phyloP scores from a whole-genome alignment of 1,140 invertebrate species.

The Bombyx mandarina region DNA sequence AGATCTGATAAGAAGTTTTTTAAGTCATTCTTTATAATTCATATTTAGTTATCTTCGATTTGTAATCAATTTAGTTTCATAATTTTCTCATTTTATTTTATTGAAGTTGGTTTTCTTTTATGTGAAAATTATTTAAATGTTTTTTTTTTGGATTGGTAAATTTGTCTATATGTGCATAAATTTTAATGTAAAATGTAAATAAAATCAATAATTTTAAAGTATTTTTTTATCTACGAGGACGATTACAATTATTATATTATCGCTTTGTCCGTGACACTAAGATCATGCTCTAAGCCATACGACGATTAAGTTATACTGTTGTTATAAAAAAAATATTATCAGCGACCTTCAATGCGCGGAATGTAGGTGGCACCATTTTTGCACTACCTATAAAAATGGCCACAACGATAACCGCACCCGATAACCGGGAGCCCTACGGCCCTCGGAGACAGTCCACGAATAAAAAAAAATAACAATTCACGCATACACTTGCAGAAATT shows the following conservation, averaged over 20 bases:
- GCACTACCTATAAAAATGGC: conserved; percentile 31
- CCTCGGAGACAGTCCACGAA: background rate
- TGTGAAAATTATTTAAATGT: too few relatives aligned
- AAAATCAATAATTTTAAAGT: conserved; percentile 2
- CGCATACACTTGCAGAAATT: too few relatives aligned
- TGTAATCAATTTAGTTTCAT: too few relatives aligned
- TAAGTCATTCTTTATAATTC: too few relatives aligned
- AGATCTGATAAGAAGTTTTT: too few relatives aligned
- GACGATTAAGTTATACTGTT: conserved; percentile 33
- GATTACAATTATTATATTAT: conserved; percentile 18
- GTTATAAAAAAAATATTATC: conserved; percentile 38
- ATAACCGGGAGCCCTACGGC: conserved; percentile 38
- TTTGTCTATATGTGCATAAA: too few relatives aligned
- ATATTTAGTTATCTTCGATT: too few relatives aligned
- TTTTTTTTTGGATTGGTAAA: too few relatives aligned
- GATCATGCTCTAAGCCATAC: conserved; percentile 36
- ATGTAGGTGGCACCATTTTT: conserved; percentile 58
- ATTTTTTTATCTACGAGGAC: conserved; percentile 1
- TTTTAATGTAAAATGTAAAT: too few relatives aligned
- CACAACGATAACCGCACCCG: conserved; percentile 29
- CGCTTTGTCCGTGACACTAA: conserved; percentile 43
- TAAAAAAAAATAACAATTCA: too few relatives aligned
- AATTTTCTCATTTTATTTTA: too few relatives aligned
- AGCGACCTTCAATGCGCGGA: conserved; percentile 51
- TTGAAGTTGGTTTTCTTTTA: too few relatives aligned